These are phyloP conservation scores for Drosophila melanocephala DNA, from an alignment of 2,888 invertebrate genomes.

Conservation along the genomic window DNA sequence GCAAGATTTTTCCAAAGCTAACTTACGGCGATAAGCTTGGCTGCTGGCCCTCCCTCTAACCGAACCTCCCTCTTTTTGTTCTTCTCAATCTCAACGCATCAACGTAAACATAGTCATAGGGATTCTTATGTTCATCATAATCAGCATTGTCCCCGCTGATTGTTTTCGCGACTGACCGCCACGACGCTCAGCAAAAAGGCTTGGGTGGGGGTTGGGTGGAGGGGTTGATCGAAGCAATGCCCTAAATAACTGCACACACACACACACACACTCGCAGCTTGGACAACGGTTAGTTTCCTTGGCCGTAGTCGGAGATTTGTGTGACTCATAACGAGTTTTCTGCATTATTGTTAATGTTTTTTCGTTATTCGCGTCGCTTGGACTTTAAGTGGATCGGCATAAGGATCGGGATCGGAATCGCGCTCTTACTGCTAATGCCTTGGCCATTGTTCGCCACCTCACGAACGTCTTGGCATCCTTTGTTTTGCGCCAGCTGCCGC, in stretches of 20 bases:
- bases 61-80: conserved; percentile 9
- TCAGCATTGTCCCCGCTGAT: conserved; percentile 70
- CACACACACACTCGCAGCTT: conserved; percentile 20
- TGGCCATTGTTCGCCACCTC: conserved; percentile 59
- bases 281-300: conserved; percentile 49
- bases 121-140: conserved; percentile 54
- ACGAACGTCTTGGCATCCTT: conserved; percentile 65
- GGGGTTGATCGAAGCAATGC: conserved; percentile 49
- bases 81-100: conserved; percentile 15
- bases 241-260: conserved; percentile 52
- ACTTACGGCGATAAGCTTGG: conserved; percentile 35
- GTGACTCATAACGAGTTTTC: conserved; percentile 78
- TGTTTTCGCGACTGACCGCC: conserved; percentile 79
- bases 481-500: conserved; percentile 70
- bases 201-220: conserved; percentile 37
- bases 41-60: conserved; percentile 28
- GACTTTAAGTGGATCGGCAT: conserved; percentile 74
- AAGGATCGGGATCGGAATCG: conserved; percentile 46
- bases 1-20: conserved; percentile 64
- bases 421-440: conserved; percentile 57
- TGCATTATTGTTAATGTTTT: conserved; percentile 50
- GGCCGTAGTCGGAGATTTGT: conserved; percentile 72
- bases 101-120: conserved; percentile 43
- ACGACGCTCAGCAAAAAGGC: conserved; percentile 37
- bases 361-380: conserved; percentile 67